These are phyloP conservation scores for Dromas ardeola DNA, from an alignment of 2,113 vertebrate genomes.

Conservation along the genomic window DNA sequence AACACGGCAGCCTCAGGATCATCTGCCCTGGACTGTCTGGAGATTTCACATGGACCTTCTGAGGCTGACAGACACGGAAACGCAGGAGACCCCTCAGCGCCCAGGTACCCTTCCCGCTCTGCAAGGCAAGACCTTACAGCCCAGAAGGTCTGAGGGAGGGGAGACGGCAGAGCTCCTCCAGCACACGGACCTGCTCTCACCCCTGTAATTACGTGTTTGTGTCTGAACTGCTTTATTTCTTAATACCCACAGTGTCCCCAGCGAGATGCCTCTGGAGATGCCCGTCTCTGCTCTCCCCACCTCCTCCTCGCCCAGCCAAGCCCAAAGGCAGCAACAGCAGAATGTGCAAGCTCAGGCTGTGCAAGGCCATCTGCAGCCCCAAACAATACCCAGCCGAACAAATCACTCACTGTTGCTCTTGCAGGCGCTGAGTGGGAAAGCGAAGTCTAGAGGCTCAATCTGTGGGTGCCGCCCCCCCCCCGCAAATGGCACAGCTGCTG, in stretches of 20 bases:
- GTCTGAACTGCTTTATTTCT: not conserved
- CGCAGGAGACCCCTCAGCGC: accelerated
- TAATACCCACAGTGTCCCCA: not conserved
- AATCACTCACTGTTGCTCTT: conserved; percentile 30
- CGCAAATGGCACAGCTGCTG: conserved; percentile 60
- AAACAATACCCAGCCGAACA: not conserved
- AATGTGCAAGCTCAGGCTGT: not conserved
- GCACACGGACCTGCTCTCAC: not conserved
- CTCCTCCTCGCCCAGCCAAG: not conserved
- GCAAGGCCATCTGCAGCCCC: not conserved
- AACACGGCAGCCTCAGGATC: not conserved
- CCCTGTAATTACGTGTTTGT: not conserved
- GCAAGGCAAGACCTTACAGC: accelerated
- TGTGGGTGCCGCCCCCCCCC: conserved; percentile 26
- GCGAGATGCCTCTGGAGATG: not conserved
- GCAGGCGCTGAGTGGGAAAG: not conserved
- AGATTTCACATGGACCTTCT: not conserved
- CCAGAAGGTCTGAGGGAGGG: not conserved
- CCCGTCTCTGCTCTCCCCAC: not conserved
- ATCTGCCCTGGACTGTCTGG: not conserved
- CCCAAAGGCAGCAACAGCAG: not conserved
- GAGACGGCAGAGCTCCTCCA: not conserved
- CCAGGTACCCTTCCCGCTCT: not conserved
- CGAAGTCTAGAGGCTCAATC: not conserved
- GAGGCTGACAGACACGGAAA: not conserved